Evolutionary conservation across 2,113 vertebrate species (phyloP).

Genomic region (Phaethornis superciliosus): DNA sequence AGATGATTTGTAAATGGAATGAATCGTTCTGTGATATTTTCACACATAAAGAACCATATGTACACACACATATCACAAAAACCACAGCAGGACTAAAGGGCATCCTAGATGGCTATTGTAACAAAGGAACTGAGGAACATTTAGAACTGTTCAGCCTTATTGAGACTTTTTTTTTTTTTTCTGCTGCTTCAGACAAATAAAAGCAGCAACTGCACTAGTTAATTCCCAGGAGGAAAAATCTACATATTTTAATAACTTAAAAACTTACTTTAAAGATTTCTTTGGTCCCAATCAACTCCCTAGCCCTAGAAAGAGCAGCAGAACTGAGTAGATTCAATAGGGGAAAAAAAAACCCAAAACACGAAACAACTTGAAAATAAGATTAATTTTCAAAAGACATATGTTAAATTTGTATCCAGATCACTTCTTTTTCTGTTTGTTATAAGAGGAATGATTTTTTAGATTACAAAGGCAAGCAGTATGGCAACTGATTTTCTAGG

Average conservation of each 20-base stretch:
- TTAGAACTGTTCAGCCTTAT: not conserved
- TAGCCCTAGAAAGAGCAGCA: not conserved
- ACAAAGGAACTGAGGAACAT: not conserved
- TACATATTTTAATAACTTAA: not conserved
- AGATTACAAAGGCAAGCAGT: not conserved
- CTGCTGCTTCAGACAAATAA: not conserved
- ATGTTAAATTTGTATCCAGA: not conserved
- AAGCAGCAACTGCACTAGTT: not conserved
- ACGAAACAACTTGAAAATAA: not conserved
- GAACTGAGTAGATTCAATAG: not conserved
- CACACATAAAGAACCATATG: fast-evolving
- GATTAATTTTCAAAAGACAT: not conserved
- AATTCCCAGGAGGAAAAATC: not conserved
- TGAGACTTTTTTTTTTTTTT: not conserved
- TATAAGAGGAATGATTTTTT: not conserved
- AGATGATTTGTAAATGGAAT: not conserved
- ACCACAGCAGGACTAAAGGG: not conserved
- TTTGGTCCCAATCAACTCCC: not conserved
- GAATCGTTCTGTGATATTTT: not conserved
- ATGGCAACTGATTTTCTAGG: not conserved
- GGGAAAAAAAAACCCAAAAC: not conserved
- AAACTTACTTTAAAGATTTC: not conserved
- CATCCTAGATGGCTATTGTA: not conserved
- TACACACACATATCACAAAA: fast-evolving
- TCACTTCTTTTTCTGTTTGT: not conserved